These are phyloP conservation scores for Pygoscelis adeliae DNA, from an alignment of 2,113 vertebrate species.

Conservation along the genomic window DNA sequence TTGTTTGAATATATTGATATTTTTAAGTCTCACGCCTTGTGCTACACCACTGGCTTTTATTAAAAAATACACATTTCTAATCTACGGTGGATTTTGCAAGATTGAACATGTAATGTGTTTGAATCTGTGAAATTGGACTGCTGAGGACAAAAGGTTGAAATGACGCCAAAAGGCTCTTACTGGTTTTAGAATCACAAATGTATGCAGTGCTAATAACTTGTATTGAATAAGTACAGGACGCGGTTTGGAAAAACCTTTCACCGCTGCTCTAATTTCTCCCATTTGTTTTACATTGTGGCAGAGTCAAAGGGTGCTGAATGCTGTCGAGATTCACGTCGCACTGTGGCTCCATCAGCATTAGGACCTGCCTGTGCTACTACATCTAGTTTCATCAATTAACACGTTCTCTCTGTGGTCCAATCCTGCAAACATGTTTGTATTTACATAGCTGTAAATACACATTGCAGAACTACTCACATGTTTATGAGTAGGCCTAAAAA, in stretches of 20 bases:
- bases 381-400: background rate
- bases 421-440: background rate
- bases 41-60: background rate
- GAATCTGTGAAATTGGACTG: background rate
- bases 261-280: background rate
- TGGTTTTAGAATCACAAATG: background rate
- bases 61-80: background rate
- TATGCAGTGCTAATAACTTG: background rate
- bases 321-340: rapidly evolving
- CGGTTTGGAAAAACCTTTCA: background rate
- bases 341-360: background rate
- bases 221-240: background rate
- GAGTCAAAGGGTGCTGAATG: background rate
- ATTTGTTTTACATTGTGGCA: background rate
- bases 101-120: background rate
- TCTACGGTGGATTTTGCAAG: background rate
- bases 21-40: background rate
- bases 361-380: background rate
- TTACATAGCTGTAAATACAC: background rate
- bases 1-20: background rate
- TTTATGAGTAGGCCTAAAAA: background rate
- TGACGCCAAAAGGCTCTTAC: rapidly evolving
- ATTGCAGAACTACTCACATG: background rate
- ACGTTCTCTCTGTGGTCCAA: background rate
- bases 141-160: background rate